Percentiles rank a stretch among this genome's conserved stretches.
phyloP scores from a whole-genome alignment of 2,888 invertebrate genomes.

The Crepidodera aurea region DNA sequence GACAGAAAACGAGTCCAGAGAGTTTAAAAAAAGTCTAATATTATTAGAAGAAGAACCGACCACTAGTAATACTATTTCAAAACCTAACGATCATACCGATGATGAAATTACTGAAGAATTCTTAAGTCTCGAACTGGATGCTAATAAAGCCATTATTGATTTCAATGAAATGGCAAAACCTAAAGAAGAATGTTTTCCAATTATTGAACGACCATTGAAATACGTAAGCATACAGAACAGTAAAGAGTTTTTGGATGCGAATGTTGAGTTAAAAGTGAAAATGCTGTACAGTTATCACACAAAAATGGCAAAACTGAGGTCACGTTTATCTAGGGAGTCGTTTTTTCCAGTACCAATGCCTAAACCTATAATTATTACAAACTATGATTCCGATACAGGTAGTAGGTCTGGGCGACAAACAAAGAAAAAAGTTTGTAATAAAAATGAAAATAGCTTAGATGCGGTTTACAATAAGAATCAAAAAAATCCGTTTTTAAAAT shows the following conservation, averaged over 20 bases:
- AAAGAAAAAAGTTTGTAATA: constrained; percentile 33
- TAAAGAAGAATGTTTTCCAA: constrained; percentile 29
- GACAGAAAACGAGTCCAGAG: constrained; percentile 33
- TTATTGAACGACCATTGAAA: constrained; percentile 32
- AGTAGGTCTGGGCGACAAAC: constrained; percentile 29
- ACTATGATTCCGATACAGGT: too few species aligned
- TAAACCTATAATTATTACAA: constrained; percentile 9
- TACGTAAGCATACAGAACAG: constrained; percentile 39
- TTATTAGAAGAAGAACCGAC: constrained; percentile 9
- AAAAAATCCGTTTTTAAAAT: too few species aligned
- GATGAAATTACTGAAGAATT: constrained; percentile 14
- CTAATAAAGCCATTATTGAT: constrained; percentile 34
- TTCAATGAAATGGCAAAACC: constrained; percentile 42
- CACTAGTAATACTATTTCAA: too few species aligned
- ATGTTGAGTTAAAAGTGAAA: constrained; percentile 22
- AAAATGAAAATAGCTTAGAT: constrained; percentile 31
- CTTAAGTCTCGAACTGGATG: constrained; percentile 14
- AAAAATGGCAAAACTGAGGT: constrained; percentile 27
- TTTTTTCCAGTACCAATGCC: constrained; percentile 29
- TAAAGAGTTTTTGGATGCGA: constrained; percentile 33
- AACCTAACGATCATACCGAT: constrained; percentile 4
- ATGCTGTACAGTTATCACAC: constrained; percentile 36
- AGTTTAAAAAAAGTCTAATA: constrained; percentile 31
- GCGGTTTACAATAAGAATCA: constrained; percentile 23
- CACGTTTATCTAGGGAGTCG: constrained; percentile 26